Percentiles rank a stretch among this genome's conserved stretches.
phyloP scores from a whole-genome alignment of 2,888 invertebrate genomes.

The Chrysodeixis includens region DNA sequence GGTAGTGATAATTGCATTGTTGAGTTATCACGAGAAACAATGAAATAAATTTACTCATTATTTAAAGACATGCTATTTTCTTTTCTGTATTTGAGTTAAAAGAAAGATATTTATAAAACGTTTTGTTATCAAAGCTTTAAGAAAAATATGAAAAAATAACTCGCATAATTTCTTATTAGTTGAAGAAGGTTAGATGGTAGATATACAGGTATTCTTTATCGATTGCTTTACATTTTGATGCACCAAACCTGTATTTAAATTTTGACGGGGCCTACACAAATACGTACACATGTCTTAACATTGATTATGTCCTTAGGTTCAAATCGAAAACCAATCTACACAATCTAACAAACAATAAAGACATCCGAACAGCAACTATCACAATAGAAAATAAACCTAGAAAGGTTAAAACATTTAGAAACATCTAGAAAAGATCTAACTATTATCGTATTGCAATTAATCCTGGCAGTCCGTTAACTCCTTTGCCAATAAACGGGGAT shows the following conservation, averaged over 20 bases:
- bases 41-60: neutral
- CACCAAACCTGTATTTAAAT: no score
- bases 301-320: no score
- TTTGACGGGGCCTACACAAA: no score
- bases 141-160: no score
- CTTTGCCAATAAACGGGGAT: conserved; percentile 73
- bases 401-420: no score
- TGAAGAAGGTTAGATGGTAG: no score
- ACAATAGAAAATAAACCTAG: conserved; percentile 12
- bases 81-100: neutral
- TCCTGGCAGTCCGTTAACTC: conserved; percentile 69
- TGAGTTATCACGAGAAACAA: neutral
- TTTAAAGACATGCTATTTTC: neutral
- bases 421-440: conserved; percentile 25
- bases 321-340: neutral
- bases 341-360: neutral
- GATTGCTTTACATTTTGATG: no score
- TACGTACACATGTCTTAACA: no score
- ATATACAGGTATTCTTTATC: no score
- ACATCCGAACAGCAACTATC: neutral
- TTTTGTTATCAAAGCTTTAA: neutral
- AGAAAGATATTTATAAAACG: neutral
- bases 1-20: conserved; percentile 6
- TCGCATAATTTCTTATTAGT: no score
- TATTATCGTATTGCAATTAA: conserved; percentile 71